Conservation (phyloP, 53 echinoderm and acorn worm genomes). For the Crossaster papposus region DNA sequence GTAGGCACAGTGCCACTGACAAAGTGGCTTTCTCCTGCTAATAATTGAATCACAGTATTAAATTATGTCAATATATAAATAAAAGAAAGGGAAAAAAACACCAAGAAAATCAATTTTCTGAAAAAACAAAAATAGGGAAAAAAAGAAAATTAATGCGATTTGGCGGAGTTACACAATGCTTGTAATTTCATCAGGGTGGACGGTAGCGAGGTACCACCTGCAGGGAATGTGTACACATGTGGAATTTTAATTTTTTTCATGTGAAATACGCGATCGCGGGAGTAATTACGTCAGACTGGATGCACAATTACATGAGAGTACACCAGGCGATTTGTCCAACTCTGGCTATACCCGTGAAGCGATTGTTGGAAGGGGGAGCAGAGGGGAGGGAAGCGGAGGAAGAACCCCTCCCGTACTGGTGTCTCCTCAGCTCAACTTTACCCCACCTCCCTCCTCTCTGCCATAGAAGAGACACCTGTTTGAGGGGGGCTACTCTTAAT, state of each 20-base stretch:
- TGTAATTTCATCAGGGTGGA: slow-evolving; percentile 31
- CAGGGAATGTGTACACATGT: slow-evolving; percentile 46
- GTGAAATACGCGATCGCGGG: slow-evolving; percentile 9
- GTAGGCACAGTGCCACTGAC: neutral
- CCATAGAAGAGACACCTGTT: slow-evolving; percentile 43
- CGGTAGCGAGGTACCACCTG: slow-evolving; percentile 21
- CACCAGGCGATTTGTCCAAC: neutral
- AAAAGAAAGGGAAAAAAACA: neutral
- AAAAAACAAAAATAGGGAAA: neutral
- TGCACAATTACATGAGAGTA: slow-evolving; percentile 47
- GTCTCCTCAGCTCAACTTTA: no score
- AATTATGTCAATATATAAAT: neutral
- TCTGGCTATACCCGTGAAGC: neutral
- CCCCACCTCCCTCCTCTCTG: no score
- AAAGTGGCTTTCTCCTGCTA: slow-evolving; percentile 16
- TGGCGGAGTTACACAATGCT: slow-evolving; percentile 39
- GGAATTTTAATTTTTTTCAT: slow-evolving; percentile 19
- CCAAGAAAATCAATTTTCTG: slow-evolving; percentile 32
- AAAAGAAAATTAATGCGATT: slow-evolving; percentile 40
- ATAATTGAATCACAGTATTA: slow-evolving; percentile 14
- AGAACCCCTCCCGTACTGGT: slow-evolving; percentile 18
- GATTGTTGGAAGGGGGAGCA: neutral
- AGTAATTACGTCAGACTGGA: slow-evolving; percentile 53
- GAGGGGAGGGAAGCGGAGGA: neutral
- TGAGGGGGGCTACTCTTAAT: slow-evolving; percentile 42